Conservation (phyloP, 2,113 vertebrate genomes). For the Sisor rabdophorus region DNA sequence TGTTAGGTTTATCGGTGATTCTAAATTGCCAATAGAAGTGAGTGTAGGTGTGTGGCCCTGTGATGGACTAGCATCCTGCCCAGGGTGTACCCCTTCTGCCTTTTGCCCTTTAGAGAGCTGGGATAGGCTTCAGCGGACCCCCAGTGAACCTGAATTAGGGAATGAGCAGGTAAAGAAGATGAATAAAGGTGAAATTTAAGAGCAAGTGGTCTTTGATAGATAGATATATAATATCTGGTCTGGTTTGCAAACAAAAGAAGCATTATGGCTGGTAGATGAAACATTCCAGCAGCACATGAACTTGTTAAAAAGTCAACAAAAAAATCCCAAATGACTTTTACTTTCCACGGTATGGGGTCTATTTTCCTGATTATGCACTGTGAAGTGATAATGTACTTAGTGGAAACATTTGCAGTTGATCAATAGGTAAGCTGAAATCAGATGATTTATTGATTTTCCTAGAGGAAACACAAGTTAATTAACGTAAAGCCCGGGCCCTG, state of each 20-base stretch:
- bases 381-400: slow-evolving; percentile 27
- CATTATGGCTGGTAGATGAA: background rate
- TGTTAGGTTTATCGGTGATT: too few relatives aligned
- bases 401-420: slow-evolving; percentile 52
- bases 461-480: slow-evolving; percentile 51
- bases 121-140: too few relatives aligned
- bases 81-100: too few relatives aligned
- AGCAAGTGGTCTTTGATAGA: too few relatives aligned
- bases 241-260: background rate
- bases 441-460: slow-evolving; percentile 52
- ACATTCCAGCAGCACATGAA: background rate
- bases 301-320: background rate
- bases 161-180: too few relatives aligned
- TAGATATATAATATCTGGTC: too few relatives aligned
- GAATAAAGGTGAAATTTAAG: too few relatives aligned
- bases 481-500: slow-evolving; percentile 45
- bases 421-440: slow-evolving; percentile 42
- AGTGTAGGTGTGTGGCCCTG: too few relatives aligned
- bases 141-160: too few relatives aligned
- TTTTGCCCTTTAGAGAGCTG: too few relatives aligned
- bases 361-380: slow-evolving; percentile 22
- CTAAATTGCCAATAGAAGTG: too few relatives aligned
- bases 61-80: too few relatives aligned
- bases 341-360: background rate
- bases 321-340: background rate